phyloP scores from a whole-genome alignment of 2,888 invertebrate genomes.

The Endotricha flammealis region DNA sequence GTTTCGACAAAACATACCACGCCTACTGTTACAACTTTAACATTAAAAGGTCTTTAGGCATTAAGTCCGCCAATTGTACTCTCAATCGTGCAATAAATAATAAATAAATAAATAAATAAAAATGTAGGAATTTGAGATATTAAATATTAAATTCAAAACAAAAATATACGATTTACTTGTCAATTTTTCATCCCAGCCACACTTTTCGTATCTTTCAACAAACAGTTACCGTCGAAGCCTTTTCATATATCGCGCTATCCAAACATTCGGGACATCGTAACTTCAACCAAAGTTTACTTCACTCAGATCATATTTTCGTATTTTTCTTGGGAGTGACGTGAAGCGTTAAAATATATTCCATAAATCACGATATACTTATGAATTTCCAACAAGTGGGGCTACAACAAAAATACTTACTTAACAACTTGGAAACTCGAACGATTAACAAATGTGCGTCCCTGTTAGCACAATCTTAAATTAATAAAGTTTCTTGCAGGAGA shows the following conservation, averaged over 20 bases:
- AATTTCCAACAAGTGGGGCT: constrained; percentile 46
- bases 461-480: constrained; percentile 50
- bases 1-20: too few relatives aligned
- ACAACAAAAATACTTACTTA: constrained; percentile 66
- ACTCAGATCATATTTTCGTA: constrained; percentile 51
- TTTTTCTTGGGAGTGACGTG: constrained; percentile 52
- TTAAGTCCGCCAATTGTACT: too few relatives aligned
- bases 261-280: constrained; percentile 45
- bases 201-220: too few relatives aligned
- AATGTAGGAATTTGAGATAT: too few relatives aligned
- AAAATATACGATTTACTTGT: too few relatives aligned
- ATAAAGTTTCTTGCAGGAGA: constrained; percentile 48
- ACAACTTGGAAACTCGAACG: constrained; percentile 41
- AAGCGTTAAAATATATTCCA: constrained; percentile 63
- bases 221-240: constrained; percentile 5
- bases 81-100: too few relatives aligned
- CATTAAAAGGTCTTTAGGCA: too few relatives aligned
- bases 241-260: constrained; percentile 42
- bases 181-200: too few relatives aligned
- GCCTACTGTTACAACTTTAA: too few relatives aligned
- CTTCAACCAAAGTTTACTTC: constrained; percentile 41
- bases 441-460: constrained; percentile 49
- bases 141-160: too few relatives aligned
- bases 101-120: too few relatives aligned
- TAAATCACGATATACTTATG: constrained; percentile 60